Evolutionary conservation across 2,113 vertebrate genomes (phyloP).

Genomic region (Mesitornis unicolor): DNA sequence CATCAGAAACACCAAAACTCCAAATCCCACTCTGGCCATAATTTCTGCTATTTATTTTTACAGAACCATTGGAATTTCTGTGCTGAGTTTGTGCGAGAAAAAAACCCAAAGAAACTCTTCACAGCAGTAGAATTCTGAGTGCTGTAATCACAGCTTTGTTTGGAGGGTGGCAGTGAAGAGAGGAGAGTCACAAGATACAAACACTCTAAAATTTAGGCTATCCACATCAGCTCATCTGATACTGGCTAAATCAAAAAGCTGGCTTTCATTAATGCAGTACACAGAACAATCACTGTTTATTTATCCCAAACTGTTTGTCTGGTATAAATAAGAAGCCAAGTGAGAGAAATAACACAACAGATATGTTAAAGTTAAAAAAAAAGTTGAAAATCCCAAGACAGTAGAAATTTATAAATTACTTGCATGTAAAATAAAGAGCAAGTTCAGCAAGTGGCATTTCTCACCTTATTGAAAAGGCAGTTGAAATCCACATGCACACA

Average conservation of each 20-base stretch:
- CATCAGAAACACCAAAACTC: not conserved
- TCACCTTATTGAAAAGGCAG: conserved; percentile 98
- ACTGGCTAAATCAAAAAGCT: not conserved
- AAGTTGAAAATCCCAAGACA: not conserved
- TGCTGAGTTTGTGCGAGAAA: not conserved
- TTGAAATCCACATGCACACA: conserved; percentile 98
- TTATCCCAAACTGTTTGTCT: not conserved
- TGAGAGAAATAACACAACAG: not conserved
- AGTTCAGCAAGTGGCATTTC: not conserved
- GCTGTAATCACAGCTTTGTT: not conserved
- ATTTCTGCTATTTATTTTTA: not conserved
- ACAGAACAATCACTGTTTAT: not conserved
- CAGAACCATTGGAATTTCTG: not conserved
- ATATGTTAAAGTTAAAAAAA: not conserved
- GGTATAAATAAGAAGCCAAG: not conserved
- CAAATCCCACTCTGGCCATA: not conserved
- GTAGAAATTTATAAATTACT: not conserved
- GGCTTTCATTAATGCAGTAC: not conserved
- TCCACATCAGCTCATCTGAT: not conserved
- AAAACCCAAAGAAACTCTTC: not conserved
- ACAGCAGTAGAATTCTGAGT: not conserved
- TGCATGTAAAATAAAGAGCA: not conserved
- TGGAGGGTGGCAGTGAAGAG: not conserved
- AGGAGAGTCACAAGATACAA: not conserved
- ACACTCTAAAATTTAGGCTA: not conserved